Evolutionary conservation across 2,797 vertebrate genomes (phyloP).

Genomic region (Rhadinocentrus ornatus): DNA sequence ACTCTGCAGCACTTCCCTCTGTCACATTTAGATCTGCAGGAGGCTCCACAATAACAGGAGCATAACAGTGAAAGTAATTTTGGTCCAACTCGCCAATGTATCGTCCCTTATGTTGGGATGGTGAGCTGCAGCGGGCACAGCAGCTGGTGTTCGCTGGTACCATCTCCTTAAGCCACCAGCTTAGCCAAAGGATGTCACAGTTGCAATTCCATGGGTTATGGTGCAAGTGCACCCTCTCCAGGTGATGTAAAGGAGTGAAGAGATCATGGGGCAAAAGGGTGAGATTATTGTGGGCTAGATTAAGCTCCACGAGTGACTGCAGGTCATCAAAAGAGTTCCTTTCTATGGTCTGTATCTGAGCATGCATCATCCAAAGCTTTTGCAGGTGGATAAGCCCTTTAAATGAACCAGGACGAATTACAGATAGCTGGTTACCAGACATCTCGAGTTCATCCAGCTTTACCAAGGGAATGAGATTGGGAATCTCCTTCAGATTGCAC

Average conservation of each 20-base stretch:
- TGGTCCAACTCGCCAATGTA: slow-evolving; percentile 98
- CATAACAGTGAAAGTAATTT: slow-evolving; percentile 99
- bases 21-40: slow-evolving; percentile 98
- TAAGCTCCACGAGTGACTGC: slow-evolving; percentile 98
- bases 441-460: slow-evolving; percentile 98
- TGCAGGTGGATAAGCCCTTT: slow-evolving; percentile 98
- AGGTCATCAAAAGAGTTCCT: slow-evolving; percentile 99
- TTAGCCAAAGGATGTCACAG: slow-evolving; percentile 99
- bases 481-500: slow-evolving; percentile 99
- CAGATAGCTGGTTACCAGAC: slow-evolving; percentile 96
- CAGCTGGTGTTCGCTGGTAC: slow-evolving; percentile 98
- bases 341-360: slow-evolving; percentile 98
- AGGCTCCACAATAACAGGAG: slow-evolving; percentile 98
- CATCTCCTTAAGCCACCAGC: slow-evolving; percentile 99
- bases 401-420: slow-evolving; percentile 95
- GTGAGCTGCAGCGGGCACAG: slow-evolving; percentile 95
- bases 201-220: slow-evolving; percentile 99
- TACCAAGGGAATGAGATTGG: slow-evolving; percentile 96
- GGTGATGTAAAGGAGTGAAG: slow-evolving; percentile 94
- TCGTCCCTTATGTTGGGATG: slow-evolving; percentile 92
- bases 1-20: slow-evolving; percentile 96
- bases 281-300: slow-evolving; percentile 98
- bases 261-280: slow-evolving; percentile 98
- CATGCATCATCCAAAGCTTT: slow-evolving; percentile 99
- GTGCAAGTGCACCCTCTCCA: slow-evolving; percentile 98